Evolutionary conservation across 2,888 invertebrate species (phyloP).

Genomic region (Polyommatus icarus): DNA sequence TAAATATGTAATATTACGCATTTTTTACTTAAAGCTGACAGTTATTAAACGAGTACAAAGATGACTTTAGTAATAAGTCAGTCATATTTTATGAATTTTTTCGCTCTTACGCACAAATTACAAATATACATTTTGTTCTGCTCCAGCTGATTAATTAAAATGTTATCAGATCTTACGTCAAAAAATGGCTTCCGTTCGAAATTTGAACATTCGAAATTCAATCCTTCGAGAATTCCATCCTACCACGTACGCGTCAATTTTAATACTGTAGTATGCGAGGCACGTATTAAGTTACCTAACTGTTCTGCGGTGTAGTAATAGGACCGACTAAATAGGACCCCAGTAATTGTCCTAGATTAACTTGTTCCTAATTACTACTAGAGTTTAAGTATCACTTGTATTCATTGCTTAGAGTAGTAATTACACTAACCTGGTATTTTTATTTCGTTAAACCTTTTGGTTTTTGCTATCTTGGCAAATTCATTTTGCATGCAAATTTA

Average conservation of each 20-base stretch:
- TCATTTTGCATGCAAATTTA: too few relatives aligned
- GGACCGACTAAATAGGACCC: constrained; percentile 20
- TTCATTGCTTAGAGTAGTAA: neutral
- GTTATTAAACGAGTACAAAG: too few relatives aligned
- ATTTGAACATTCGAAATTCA: constrained; percentile 18
- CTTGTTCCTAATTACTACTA: constrained; percentile 18
- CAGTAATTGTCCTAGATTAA: constrained; percentile 19
- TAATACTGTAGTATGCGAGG: constrained; percentile 56
- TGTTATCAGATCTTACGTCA: constrained; percentile 29
- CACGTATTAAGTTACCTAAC: constrained; percentile 72
- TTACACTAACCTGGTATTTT: neutral
- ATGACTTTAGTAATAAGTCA: too few relatives aligned
- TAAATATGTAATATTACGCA: too few relatives aligned
- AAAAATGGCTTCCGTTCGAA: constrained; percentile 31
- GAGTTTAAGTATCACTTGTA: neutral
- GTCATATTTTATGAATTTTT: too few relatives aligned
- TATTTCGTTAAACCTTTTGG: neutral
- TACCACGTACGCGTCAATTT: constrained; percentile 41
- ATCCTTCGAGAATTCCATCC: constrained; percentile 31
- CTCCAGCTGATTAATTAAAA: constrained; percentile 15
- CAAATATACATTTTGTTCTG: neutral
- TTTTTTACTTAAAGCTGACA: too few relatives aligned
- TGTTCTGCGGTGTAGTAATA: constrained; percentile 56
- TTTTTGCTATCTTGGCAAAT: neutral
- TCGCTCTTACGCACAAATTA: too few relatives aligned